Base-by-base conservation (phyloP, 2,888 invertebrate species). In the Liodrosophila aerea region DNA sequence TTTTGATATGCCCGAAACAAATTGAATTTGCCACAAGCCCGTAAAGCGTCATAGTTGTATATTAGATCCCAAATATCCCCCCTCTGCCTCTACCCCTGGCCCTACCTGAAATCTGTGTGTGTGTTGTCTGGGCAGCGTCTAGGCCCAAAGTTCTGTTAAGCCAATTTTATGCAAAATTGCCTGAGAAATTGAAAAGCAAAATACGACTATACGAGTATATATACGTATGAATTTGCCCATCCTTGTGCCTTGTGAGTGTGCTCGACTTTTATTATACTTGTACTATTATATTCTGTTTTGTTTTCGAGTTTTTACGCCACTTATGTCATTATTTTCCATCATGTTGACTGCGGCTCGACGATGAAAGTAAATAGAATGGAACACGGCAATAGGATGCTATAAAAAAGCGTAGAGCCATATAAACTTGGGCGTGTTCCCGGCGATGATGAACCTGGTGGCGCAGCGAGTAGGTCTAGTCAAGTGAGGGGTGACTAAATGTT, bases 171-270 rank as follows among this genome's bases (percentile, higher is more conserved):
- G 82, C 77, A 76, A 81, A 81, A 72, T 72, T 77, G 73, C 72
- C 72, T 75, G 67, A 86, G 81, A 77, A 86, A 82, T 82, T 81
- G 81, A 77, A 86, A 84, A 86, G 50, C 63, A 68, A 81, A 83
- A 80, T 63, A 47, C n/a, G n/a, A n/a, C n/a, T 47, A 51, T 44
- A 43, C 44, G 36, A 50, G 46, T 46, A 13, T 40, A 50, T 22
- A 16, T 8, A 11, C 16, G 4, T 30, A n/a, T n/a, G n/a, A n/a
- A n/a, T 30, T 30, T 30, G 9, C 7, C 7, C n/a, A 30, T 30
- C 15, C 31, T 31, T 29, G 37, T 36, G 22, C 37, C n/a, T n/a
- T n/a, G n/a, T n/a, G n/a, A n/a, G n/a, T 33, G 40, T 41, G 47
- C 9, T 33, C 1, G 5, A 9, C 12, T 49, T 18, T 13, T 27